A percentile compares a stretch with the other conserved stretches of the same genome.
phyloP scores from a whole-genome alignment of 1,140 invertebrate species.

The Leptonema lineaticorne region DNA sequence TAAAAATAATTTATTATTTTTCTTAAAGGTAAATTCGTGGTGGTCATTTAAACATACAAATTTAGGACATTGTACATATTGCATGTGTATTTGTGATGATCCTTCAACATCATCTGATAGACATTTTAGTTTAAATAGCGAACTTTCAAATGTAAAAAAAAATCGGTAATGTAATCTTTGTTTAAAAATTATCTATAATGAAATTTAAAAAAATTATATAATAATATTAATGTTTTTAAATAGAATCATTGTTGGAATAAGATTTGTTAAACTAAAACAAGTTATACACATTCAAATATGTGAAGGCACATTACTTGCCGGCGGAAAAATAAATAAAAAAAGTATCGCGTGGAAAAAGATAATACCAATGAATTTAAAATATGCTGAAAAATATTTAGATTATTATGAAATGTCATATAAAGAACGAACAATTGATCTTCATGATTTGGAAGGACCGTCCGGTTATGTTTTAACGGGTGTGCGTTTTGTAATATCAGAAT shows the following conservation, averaged over 20 bases:
- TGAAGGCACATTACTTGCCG: constrained; percentile 66
- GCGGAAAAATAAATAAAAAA: constrained; percentile 62
- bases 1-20: too few relatives aligned
- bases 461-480: constrained; percentile 68
- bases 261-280: constrained; percentile 69
- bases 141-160: constrained; percentile 63
- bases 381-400: constrained; percentile 61
- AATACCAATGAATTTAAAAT: constrained; percentile 44
- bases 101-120: constrained; percentile 68
- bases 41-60: constrained; percentile 85
- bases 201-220: neutral
- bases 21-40: constrained; percentile 73
- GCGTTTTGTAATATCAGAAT: constrained; percentile 72
- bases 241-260: constrained; percentile 78
- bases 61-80: constrained; percentile 89
- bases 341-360: constrained; percentile 61
- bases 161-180: too few relatives aligned
- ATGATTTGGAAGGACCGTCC: constrained; percentile 67
- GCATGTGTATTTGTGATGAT: constrained; percentile 80
- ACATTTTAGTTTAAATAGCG: constrained; percentile 74
- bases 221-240: neutral
- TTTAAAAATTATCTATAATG: too few relatives aligned
- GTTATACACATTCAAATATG: constrained; percentile 82
- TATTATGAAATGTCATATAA: constrained; percentile 77
- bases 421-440: constrained; percentile 74